These are phyloP conservation scores for Halictus ligatus DNA, from an alignment of 2,888 invertebrate genomes.

Conservation along the genomic window DNA sequence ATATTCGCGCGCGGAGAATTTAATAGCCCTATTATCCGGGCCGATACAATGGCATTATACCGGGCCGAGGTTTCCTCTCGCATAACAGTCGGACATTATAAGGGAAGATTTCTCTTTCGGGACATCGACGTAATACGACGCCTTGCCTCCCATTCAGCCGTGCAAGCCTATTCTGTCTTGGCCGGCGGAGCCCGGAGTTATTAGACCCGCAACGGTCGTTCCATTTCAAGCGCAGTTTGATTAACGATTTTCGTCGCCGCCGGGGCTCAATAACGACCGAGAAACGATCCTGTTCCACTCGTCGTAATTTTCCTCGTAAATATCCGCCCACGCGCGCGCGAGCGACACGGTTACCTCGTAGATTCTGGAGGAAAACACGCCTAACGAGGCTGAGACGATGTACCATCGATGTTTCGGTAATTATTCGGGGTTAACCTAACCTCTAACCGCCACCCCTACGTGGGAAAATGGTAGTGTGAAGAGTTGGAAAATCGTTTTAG, in stretches of 20 bases:
- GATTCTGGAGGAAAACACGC: neutral
- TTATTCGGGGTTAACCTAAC: no score
- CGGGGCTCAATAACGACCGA: slow-evolving; percentile 38
- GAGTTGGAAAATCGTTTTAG: neutral
- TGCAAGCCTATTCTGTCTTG: slow-evolving; percentile 62
- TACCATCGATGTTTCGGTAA: neutral
- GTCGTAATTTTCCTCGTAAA: slow-evolving; percentile 46
- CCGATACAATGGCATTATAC: slow-evolving; percentile 59
- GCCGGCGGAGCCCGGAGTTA: slow-evolving; percentile 57
- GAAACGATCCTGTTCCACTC: slow-evolving; percentile 36
- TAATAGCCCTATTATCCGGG: slow-evolving; percentile 63
- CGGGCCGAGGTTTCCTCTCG: slow-evolving; percentile 38
- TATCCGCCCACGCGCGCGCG: slow-evolving; percentile 3
- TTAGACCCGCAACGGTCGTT: slow-evolving; percentile 51
- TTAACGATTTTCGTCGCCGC: slow-evolving; percentile 54
- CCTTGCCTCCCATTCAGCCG: slow-evolving; percentile 65
- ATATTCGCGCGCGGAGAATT: slow-evolving; percentile 48
- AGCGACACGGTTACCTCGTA: neutral
- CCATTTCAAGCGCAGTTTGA: slow-evolving; percentile 60
- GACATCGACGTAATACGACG: slow-evolving; percentile 64
- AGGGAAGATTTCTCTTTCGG: slow-evolving; percentile 59
- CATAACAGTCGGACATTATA: slow-evolving; percentile 69
- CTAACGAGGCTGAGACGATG: neutral
- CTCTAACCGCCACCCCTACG: no score
- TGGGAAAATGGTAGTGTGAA: no score